Evolutionary conservation across 2,888 invertebrate genomes (phyloP).

Genomic region (Antitype chi): DNA sequence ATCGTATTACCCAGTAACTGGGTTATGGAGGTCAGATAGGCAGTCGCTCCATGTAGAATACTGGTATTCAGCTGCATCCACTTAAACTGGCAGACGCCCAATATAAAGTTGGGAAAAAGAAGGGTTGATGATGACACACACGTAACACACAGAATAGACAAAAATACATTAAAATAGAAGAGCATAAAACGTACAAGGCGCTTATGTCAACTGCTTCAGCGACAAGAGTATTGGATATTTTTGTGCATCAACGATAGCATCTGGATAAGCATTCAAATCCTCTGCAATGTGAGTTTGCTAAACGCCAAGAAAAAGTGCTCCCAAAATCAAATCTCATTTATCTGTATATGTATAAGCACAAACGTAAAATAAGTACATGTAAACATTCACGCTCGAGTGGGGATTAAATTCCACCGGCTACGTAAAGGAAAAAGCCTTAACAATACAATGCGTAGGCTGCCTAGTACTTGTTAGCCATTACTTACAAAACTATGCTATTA

Average conservation of each 20-base stretch:
- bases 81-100: too few species aligned
- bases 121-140: too few species aligned
- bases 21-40: too few species aligned
- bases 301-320: background rate
- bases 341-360: conserved; percentile 7
- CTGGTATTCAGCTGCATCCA: too few species aligned
- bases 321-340: background rate
- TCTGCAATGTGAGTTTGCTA: background rate
- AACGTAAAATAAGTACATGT: conserved; percentile 10
- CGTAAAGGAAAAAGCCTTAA: conserved; percentile 50
- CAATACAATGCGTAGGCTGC: conserved; percentile 40
- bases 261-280: background rate
- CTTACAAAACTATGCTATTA: conserved; percentile 48
- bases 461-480: conserved; percentile 42
- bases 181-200: too few species aligned
- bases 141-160: too few species aligned
- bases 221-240: background rate
- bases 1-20: too few species aligned
- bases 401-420: conserved; percentile 42
- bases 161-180: too few species aligned
- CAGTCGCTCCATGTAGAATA: too few species aligned
- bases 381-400: conserved; percentile 36
- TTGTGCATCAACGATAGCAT: background rate
- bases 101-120: too few species aligned
- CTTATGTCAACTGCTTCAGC: too few species aligned